Evolutionary conservation across 2,797 vertebrate genomes (phyloP), one percentile per base, ranked within the genome.

Genomic region (Anguilla anguilla): DNA sequence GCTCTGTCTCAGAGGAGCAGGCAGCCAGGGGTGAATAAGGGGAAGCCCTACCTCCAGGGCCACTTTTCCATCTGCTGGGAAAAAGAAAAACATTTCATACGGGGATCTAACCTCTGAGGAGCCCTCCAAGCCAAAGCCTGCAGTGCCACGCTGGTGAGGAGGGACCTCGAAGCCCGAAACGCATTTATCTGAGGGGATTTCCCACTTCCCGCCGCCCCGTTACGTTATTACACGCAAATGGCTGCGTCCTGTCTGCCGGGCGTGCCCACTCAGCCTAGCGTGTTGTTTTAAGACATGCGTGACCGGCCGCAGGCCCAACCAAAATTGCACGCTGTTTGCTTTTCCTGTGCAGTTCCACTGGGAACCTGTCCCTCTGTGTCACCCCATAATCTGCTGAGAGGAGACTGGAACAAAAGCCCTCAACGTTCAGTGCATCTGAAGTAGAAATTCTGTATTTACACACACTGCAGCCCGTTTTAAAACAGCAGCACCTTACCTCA

Each of bases 1-100:
- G 69, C 39, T 87, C 55, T 19, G 35, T n/a, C 46, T n/a, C 22
- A 82, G 79, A 25, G 79, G 25, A 82, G 25, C 79, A 49, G 79
- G 7, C 28, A 10, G 53, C 64, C 25, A 39, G 46, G 83, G 64
- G 39, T 17, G 72, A 84, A 81, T 85, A 86, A 90, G 6, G 87
- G 86, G 90, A 86, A 91, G 81, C 82, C 74, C 85, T 39, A 83
- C 86, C 64, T 86, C 79, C 87, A 86, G 87, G 89, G 88, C 84
- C 84, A 86, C 67, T 87, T 28, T 69, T 86, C 49, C 85, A 88
- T 90, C 72, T 61, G 86, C 85, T 81, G 7, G 43, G 79, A 53
- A 53, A 61, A 61, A 22, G 17, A 25, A 61, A 25, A 25, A 79
- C 17, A 81, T 81, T 82, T 82, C 46, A 11, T 49, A 2, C 43